These are phyloP conservation scores for Heliconius ismenius DNA, from an alignment of 2,888 invertebrate genomes.

Conservation along the genomic window DNA sequence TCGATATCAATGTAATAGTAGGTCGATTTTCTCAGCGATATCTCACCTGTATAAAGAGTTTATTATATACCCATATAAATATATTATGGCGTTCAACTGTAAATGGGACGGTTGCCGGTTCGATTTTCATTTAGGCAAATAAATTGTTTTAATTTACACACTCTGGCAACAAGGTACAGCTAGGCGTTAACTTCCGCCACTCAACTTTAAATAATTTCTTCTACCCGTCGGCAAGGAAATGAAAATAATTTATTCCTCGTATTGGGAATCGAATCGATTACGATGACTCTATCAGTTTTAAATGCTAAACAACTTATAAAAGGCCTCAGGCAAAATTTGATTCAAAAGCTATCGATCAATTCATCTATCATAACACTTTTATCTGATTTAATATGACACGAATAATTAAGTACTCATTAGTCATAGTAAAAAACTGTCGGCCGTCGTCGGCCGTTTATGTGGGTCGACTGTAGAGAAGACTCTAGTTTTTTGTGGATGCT, in stretches of 20 bases:
- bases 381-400: constrained; percentile 16
- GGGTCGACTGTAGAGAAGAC: constrained; percentile 19
- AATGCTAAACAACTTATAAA: background rate
- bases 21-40: constrained; percentile 20
- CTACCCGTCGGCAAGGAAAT: no score
- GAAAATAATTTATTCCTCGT: no score
- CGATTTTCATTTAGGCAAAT: no score
- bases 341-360: constrained; percentile 5
- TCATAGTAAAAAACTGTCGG: constrained; percentile 3
- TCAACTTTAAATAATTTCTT: no score
- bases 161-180: no score
- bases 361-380: constrained; percentile 19
- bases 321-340: background rate
- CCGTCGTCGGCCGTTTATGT: constrained; percentile 18
- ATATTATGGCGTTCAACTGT: background rate
- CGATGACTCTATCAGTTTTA: background rate
- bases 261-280: no score
- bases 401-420: constrained; percentile 28
- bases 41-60: constrained; percentile 1
- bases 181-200: no score
- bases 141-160: no score
- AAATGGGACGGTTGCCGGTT: no score
- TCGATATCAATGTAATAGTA: constrained; percentile 4
- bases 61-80: background rate
- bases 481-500: constrained; percentile 17